Base-by-base conservation (phyloP, 2,797 vertebrate species). In the Enteromius paludinosus region DNA sequence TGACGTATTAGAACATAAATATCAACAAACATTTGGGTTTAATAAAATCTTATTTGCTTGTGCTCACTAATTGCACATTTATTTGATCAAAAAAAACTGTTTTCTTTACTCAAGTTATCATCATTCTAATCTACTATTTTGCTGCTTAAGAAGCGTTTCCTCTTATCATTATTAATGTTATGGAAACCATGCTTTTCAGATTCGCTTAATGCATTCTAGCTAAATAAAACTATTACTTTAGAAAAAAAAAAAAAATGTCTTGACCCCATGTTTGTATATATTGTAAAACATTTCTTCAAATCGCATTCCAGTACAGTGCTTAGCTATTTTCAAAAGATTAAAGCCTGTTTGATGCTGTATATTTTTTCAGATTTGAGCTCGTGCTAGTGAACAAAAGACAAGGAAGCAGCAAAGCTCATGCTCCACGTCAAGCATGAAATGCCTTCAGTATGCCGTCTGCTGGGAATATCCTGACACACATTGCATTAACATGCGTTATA, bases 391-490 rank as follows among this genome's bases (percentile, higher is more conserved):
- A 81, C 43, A 43, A 74, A 82, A 82, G 61, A 75, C 33, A 41
- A 72, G 30, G 6, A 64, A 38, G 69, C 79, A 35, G 56, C 65
- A 52, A 81, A 65, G 43, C 79, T 64, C 54, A 47, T 20, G 41
- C 54, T n/a, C 17, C 78, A 81, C 68, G 11, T 81, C 69, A 73
- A 81, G 47, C 45, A 43, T 23, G 62, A 78, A 66, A 78, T 52
- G 28, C 14, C 61, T 15, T 28, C 38, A 71, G 43, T 62, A 54
- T 45, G 54, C 11, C 1, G 23, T 81, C 69, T 41, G 47, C 61
- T 74, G 71, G 64, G 72, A 68, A 82, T 69, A 38, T 76, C 64
- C 72, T 68, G 38, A 56, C 64, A 76, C 47, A 65, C 61, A 65
- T 73, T 74, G 65, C 45, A 74, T 66, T 54, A 41, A 54, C 61